Conservation (phyloP, 2,113 vertebrate genomes). For the chimpanzee (Pan troglodytes) region DNA sequence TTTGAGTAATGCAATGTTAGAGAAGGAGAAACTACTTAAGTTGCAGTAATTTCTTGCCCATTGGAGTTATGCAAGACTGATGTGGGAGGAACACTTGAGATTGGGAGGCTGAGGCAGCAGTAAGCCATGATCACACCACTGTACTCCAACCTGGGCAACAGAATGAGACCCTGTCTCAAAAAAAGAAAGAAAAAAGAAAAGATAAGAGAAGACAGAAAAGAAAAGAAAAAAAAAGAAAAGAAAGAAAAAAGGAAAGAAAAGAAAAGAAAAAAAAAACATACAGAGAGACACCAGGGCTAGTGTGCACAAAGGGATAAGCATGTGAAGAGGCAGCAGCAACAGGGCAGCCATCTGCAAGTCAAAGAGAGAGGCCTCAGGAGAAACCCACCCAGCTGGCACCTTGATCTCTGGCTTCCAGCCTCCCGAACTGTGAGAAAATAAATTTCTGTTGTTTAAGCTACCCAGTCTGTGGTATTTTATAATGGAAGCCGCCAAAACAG, state of each 20-base stretch:
- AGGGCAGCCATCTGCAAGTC: background rate
- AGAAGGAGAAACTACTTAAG: background rate
- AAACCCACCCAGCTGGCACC: background rate
- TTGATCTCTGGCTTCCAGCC: background rate
- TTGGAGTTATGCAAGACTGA: background rate
- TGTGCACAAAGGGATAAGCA: background rate
- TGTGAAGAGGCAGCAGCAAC: background rate
- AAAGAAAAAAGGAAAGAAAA: rapidly evolving
- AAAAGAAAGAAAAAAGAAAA: no score
- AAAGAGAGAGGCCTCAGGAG: background rate
- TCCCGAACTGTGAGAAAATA: background rate
- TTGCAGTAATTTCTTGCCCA: background rate
- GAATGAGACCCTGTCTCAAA: no score
- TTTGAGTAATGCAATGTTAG: background rate
- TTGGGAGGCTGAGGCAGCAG: no score
- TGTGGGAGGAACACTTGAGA: no score
- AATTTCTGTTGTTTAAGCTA: background rate
- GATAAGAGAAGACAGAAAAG: no score
- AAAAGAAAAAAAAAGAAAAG: no score
- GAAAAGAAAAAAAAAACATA: no score
- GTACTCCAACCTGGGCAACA: no score
- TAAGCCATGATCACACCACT: no score
- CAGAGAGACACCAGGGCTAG: no score
- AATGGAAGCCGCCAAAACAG: background rate
- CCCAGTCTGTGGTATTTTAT: background rate